Percentiles rank a stretch among this genome's conserved stretches.
Conservation (phyloP, 2,113 vertebrate genomes). For the Thomomys bottae region DNA sequence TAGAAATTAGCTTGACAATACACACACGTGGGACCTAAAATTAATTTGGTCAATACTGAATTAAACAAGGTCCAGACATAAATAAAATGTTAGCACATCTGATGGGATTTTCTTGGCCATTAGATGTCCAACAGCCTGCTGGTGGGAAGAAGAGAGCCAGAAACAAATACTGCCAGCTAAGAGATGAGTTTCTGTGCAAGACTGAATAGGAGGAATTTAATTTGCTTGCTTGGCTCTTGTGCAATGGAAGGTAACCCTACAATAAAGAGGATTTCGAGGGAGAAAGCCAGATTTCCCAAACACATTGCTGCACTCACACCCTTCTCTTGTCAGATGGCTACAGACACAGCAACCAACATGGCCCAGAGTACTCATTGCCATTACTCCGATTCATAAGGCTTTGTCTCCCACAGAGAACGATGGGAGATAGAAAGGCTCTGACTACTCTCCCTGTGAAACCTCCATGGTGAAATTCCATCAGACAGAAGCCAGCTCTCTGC, state of each 20-base stretch:
- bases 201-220: conserved; percentile 62
- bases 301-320: conserved; percentile 54
- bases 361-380: conserved; percentile 67
- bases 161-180: neutral
- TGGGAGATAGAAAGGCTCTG: conserved; percentile 53
- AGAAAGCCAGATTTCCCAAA: conserved; percentile 72
- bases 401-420: conserved; percentile 62
- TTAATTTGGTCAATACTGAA: conserved; percentile 8
- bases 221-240: conserved; percentile 54
- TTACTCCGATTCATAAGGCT: conserved; percentile 62
- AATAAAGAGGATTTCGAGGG: conserved; percentile 73
- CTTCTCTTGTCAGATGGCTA: conserved; percentile 68
- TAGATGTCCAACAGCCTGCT: neutral
- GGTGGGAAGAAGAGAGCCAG: neutral
- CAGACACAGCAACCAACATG: conserved; percentile 60
- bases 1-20: neutral
- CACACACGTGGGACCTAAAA: neutral
- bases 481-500: conserved; percentile 65
- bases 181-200: conserved; percentile 53
- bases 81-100: neutral
- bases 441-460: conserved; percentile 57
- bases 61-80: neutral
- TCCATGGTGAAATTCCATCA: conserved; percentile 70
- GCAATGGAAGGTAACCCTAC: conserved; percentile 53
- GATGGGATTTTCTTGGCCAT: neutral